A percentile compares a stretch with the other conserved stretches of the same genome.
Conservation (phyloP, 2,113 vertebrate species). For the Indicator indicator region DNA sequence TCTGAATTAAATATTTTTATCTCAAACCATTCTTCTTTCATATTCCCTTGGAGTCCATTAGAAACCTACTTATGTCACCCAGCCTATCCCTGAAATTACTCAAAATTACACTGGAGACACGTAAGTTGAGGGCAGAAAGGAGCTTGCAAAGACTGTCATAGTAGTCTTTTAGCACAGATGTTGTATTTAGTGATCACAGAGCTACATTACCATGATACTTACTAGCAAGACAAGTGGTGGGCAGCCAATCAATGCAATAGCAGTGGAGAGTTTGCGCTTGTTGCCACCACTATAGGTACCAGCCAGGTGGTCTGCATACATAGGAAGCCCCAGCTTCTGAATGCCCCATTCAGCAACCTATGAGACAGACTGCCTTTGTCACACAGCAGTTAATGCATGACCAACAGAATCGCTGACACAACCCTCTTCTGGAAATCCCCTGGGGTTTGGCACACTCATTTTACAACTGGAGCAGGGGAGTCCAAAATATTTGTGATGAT, state of each 20-base stretch:
- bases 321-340: slow-evolving; percentile 86
- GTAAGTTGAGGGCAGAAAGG: not conserved
- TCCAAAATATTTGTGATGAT: not conserved
- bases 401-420: not conserved
- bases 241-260: slow-evolving; percentile 91
- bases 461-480: not conserved
- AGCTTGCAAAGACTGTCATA: not conserved
- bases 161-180: not conserved
- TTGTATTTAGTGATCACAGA: not conserved
- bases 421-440: not conserved
- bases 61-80: not conserved
- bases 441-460: not conserved
- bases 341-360: slow-evolving; percentile 93
- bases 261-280: slow-evolving; percentile 92
- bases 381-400: not conserved
- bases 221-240: slow-evolving; percentile 90
- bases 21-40: not conserved
- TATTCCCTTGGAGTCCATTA: not conserved
- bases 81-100: not conserved
- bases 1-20: not conserved
- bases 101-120: not conserved
- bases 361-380: not conserved
- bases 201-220: slow-evolving; percentile 40
- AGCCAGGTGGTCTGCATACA: slow-evolving; percentile 79
- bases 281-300: slow-evolving; percentile 94